Evolutionary conservation across 2,113 vertebrate species (phyloP).

Genomic region (Ailuropoda melanoleuca): DNA sequence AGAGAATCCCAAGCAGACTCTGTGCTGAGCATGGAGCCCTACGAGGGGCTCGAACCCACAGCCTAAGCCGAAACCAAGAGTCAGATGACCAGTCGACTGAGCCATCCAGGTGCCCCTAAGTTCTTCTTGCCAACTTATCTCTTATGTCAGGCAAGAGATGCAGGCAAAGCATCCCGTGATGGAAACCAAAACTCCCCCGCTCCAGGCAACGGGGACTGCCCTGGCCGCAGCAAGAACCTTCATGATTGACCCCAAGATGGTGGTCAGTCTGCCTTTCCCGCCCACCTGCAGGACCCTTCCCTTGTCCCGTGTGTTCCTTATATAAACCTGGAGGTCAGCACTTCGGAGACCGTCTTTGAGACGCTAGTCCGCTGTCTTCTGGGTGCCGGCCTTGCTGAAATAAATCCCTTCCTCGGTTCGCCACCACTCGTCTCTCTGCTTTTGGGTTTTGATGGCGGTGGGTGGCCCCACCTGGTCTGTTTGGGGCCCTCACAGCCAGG

Average conservation of each 20-base stretch:
- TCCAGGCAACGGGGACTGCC: not conserved
- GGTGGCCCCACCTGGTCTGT: not conserved
- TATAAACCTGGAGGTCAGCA: not conserved
- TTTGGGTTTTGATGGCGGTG: not conserved
- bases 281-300: not conserved
- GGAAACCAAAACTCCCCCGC: not conserved
- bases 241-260: not conserved
- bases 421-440: not conserved
- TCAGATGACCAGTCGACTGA: not conserved
- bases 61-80: not conserved
- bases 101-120: not conserved
- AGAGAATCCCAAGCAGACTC: not conserved
- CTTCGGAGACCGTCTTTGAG: not conserved
- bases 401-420: not conserved
- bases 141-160: not conserved
- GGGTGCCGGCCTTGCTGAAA: not conserved
- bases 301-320: not conserved
- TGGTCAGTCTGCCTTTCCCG: not conserved
- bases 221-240: not conserved
- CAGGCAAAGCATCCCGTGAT: not conserved
- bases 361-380: not conserved
- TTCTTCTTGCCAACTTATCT: not conserved
- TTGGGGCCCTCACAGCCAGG: not conserved
- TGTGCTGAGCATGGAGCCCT: accelerated
- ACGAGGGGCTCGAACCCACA: not conserved